A percentile compares a stretch with the other conserved stretches of the same genome.
These are phyloP conservation scores for Strigamia crassipes DNA, from an alignment of 2,888 invertebrate species.

Conservation along the genomic window DNA sequence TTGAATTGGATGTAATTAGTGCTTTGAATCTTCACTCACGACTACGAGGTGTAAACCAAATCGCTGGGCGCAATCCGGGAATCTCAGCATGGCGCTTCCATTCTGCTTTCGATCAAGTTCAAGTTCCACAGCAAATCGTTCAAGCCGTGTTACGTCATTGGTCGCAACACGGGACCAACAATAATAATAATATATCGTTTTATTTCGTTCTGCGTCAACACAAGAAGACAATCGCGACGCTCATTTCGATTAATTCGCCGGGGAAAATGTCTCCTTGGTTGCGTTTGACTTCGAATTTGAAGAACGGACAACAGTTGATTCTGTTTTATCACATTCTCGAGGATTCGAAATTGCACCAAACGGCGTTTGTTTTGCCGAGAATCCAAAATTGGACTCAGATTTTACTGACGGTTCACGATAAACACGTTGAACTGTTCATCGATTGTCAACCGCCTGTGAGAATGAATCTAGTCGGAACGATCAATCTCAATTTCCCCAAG, in stretches of 20 bases:
- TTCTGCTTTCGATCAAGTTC: constrained; percentile 48
- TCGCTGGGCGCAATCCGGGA: neutral
- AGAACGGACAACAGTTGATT: constrained; percentile 45
- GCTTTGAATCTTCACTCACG: constrained; percentile 46
- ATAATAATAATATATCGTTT: neutral
- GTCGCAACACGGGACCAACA: neutral
- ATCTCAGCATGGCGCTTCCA: constrained; percentile 48
- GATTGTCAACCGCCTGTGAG: constrained; percentile 43
- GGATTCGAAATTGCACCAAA: constrained; percentile 47
- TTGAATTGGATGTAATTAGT: constrained; percentile 43
- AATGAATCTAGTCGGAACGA: constrained; percentile 45
- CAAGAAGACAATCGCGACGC: constrained; percentile 48
- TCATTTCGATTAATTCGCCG: constrained; percentile 49
- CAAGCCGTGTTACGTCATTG: neutral
- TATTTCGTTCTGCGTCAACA: constrained; percentile 47
- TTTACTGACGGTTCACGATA: neutral
- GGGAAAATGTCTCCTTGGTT: constrained; percentile 50
- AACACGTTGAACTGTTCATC: constrained; percentile 7
- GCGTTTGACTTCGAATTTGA: constrained; percentile 47
- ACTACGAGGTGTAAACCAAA: constrained; percentile 47
- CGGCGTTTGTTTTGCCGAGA: constrained; percentile 43
- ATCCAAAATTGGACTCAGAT: constrained; percentile 48
- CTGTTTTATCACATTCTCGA: constrained; percentile 47
- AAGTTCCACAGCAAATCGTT: constrained; percentile 43
- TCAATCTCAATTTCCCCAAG: constrained; percentile 46